A percentile compares a stretch with the other conserved stretches of the same genome.
phyloP scores from a whole-genome alignment of 2,797 vertebrate genomes.

The Buceros bicornis region DNA sequence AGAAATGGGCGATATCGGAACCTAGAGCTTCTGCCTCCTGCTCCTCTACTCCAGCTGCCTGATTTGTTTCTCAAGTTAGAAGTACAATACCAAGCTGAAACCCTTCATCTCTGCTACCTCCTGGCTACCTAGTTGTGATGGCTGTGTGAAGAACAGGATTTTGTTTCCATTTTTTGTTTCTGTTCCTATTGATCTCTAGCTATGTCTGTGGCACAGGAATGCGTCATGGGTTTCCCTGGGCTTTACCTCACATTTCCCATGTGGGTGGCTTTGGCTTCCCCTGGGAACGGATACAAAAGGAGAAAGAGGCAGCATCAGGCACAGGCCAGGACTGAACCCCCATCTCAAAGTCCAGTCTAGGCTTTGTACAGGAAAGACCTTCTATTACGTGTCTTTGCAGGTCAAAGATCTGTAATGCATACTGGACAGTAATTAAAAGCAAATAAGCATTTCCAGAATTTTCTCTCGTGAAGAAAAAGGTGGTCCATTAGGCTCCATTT shows the following conservation, averaged over 20 bases:
- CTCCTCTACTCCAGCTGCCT: not conserved
- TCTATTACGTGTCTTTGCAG: not conserved
- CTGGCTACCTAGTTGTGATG: not conserved
- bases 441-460: not conserved
- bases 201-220: not conserved
- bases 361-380: not conserved
- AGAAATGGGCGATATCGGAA: not conserved
- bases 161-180: not conserved
- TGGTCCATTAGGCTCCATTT: not conserved
- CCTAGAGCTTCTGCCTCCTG: not conserved
- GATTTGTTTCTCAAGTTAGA: not conserved
- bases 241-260: rapidly evolving
- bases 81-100: not conserved
- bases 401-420: not conserved
- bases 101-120: not conserved
- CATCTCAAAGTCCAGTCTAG: not conserved
- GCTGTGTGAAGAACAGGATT: not conserved
- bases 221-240: not conserved
- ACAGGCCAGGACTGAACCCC: not conserved
- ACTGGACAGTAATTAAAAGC: not conserved
- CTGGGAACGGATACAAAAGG: not conserved
- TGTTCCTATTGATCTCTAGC: not conserved
- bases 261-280: not conserved
- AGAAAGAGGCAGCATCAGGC: not conserved
- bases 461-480: not conserved